Evolutionary conservation across 2,888 invertebrate species (phyloP), one percentile per base, ranked within the genome.

Genomic region (Phorcus lineatus): DNA sequence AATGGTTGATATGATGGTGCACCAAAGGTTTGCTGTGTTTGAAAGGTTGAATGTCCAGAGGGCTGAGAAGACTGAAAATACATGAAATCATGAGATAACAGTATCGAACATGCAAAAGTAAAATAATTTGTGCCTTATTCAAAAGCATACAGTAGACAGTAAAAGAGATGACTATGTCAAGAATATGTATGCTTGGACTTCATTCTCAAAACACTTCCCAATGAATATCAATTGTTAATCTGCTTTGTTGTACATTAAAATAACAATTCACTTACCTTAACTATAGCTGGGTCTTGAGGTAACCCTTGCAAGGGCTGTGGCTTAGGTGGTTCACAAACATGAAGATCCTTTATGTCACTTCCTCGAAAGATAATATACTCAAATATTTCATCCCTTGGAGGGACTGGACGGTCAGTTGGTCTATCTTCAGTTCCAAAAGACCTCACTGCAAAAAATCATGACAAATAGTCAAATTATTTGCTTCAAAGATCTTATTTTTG

Each of bases 391-490:
- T 97, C 98, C 93, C 99, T 97, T 24, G 98, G 97, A 78, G 98
- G 97, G 80, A 99, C 98, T 83, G 98, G 98, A 92, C 96, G 97
- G 92, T 97, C 97, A 6, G 98, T 97, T 90, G 98, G 98, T 74
- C 99, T 95, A 93, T 99, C 98, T 94, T 99, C 99, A 55, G 99
- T 99, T 80, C 99, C 99, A 95, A 98, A 99, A 13, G 99, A 99
- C 88, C 98, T 96, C 86, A 99, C 99, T 99, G 85, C 6, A 88
- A 87, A 9, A n/a, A 75, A 66, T 62, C 36, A 66, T 40, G 16
- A 79, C n/a, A 31, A 22, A 47, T 13, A 11, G 13, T 47, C 7
- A 47, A 11, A 1, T 11, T 1, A 47, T 1, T 47, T 47, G 13
- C 47, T 47, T 47, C 9, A 47, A 47, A 47, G 13, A 47, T 11